Evolutionary conservation across 2,113 vertebrate genomes (phyloP), one percentile per base, ranked within the genome.

Genomic region (Channa maculata): DNA sequence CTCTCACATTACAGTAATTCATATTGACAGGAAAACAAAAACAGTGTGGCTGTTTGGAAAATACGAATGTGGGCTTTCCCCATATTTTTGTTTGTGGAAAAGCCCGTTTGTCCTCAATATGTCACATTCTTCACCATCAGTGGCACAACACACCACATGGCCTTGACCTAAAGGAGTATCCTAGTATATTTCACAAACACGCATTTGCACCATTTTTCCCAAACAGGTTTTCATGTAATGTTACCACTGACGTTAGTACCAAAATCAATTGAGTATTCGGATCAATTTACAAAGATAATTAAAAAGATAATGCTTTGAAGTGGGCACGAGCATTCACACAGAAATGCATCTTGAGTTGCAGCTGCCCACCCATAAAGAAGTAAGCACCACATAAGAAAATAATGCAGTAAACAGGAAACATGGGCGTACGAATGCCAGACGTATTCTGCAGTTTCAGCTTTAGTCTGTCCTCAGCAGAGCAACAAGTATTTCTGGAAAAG

Each of bases 381-480:
- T 82, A 65, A 86, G 72, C 59, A 76, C 84, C 81, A 79, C 78
- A 86, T 79, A 46, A 86, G 69, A 87, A 90, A 87, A 91, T 75
- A 83, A 87, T 77, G 70, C 61, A 48, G 88, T 92, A 91, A 94
- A 92, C 91, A 94, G 92, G 91, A 94, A 93, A 86, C 77, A 66
- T 86, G 90, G 88, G 89, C 85, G 84, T 90, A 85, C 90, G 88
- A 88, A 81, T 68, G 74, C 88, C 79, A 86, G 82, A 92, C 85
- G 81, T 81, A 66, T 92, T 88, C 76, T 87, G 85, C 84, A 82
- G 75, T 79, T 90, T 86, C 75, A 86, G 87, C 83, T 89, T 58
- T 55, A 75, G 83, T 54, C 81, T 81, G 77, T 89, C 81, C 70
- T 81, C 79, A 82, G 65, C 48, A 63, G 53, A 71, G 76, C 53